A percentile compares a stretch with the other conserved stretches of the same genome.
Evolutionary conservation across 2,797 vertebrate genomes (phyloP).

Genomic region (Dipus sagitta): DNA sequence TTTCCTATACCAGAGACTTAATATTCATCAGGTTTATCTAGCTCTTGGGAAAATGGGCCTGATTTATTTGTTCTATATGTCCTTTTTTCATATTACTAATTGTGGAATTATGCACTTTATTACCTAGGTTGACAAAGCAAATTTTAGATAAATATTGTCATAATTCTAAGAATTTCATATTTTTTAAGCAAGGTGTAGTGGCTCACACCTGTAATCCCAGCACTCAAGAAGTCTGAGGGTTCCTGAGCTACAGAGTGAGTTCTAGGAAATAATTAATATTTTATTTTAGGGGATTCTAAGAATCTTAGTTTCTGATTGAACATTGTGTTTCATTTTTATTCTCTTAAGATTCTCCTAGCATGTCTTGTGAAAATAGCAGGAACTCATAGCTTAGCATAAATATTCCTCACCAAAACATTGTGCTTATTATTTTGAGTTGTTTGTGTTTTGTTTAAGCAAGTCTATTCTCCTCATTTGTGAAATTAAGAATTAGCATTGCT

Average conservation of each 20-base stretch:
- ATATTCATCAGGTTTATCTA: not conserved
- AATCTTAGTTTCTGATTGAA: not conserved
- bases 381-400: not conserved
- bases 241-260: no score
- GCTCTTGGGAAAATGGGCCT: not conserved
- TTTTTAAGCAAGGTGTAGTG: no score
- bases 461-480: not conserved
- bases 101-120: not conserved
- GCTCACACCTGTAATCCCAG: no score
- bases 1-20: not conserved
- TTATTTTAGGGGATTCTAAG: no score
- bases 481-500: not conserved
- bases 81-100: not conserved
- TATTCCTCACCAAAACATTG: not conserved
- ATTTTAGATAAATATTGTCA: not conserved
- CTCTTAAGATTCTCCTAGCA: not conserved
- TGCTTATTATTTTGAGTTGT: not conserved
- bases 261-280: no score
- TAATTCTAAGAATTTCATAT: not conserved
- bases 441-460: constrained; percentile 16
- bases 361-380: not conserved
- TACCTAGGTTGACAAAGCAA: not conserved
- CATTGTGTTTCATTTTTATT: not conserved
- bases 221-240: no score
- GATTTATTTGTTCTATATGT: not conserved